Conservation (phyloP, 2,888 invertebrate genomes). For the Terebella lapidaria region DNA sequence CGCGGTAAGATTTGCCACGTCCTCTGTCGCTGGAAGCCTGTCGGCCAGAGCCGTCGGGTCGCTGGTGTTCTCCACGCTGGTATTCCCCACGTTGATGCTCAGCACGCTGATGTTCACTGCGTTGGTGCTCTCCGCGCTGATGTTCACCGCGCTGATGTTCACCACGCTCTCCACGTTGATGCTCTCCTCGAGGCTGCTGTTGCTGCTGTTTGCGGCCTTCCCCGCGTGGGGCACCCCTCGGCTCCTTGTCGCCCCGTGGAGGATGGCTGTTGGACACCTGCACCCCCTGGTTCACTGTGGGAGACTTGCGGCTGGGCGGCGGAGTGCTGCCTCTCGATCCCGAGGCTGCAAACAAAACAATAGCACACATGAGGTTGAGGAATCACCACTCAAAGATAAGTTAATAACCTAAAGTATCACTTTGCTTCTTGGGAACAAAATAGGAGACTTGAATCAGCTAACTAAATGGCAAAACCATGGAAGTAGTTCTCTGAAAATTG, state of each 20-base stretch:
- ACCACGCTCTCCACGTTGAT: neutral
- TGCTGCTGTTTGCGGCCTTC: conserved; percentile 17
- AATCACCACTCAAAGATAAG: neutral
- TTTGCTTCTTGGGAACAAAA: too few species aligned
- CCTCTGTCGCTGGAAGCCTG: neutral
- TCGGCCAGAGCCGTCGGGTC: too few species aligned
- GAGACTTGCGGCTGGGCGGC: conserved; percentile 14
- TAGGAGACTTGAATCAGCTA: too few species aligned
- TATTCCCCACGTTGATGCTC: neutral
- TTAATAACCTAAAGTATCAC: too few species aligned
- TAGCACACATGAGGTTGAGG: neutral
- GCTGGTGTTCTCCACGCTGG: neutral
- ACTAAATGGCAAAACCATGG: too few species aligned
- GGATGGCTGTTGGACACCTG: conserved; percentile 57
- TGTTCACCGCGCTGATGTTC: conserved; percentile 6
- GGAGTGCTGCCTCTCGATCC: conserved; percentile 19
- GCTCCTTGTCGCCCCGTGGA: neutral
- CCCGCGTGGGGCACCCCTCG: neutral
- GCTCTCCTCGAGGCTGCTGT: conserved; percentile 9
- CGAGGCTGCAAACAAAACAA: neutral
- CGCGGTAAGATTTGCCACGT: neutral
- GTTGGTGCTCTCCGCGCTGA: conserved; percentile 6
- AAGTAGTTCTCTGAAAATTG: too few species aligned
- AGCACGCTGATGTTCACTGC: neutral
- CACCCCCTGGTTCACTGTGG: conserved; percentile 68